Percentiles rank a stretch among this genome's conserved stretches.
phyloP scores from a whole-genome alignment of 2,113 vertebrate genomes.

The Carassius gibelio region DNA sequence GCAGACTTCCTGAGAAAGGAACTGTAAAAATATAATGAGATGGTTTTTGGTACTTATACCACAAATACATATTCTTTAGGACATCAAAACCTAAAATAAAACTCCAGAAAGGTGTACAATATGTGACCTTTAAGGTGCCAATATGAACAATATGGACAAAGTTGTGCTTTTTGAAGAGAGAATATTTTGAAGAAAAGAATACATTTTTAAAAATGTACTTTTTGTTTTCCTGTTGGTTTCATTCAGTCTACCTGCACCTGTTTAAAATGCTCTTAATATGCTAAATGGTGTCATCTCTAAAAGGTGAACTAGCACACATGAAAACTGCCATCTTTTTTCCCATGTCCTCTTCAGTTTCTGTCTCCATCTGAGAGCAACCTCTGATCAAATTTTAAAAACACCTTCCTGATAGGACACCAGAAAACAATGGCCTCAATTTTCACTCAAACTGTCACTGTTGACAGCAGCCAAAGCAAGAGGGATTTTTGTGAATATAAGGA shows the following conservation, averaged over 20 bases:
- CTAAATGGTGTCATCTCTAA: slow-evolving; percentile 63
- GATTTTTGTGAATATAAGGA: slow-evolving; percentile 61
- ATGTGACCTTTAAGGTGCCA: too few species aligned
- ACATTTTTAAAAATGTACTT: not conserved
- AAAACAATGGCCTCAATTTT: slow-evolving; percentile 48
- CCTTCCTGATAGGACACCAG: slow-evolving; percentile 34
- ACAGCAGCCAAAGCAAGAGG: slow-evolving; percentile 45
- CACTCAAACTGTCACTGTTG: slow-evolving; percentile 56
- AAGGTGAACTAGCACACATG: slow-evolving; percentile 59
- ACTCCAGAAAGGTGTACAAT: too few species aligned
- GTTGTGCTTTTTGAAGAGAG: too few species aligned
- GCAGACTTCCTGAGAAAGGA: too few species aligned
- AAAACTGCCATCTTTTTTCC: slow-evolving; percentile 34
- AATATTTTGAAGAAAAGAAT: not conserved
- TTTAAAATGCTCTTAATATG: slow-evolving; percentile 70
- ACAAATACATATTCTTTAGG: too few species aligned
- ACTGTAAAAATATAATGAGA: too few species aligned
- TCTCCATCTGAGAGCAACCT: slow-evolving; percentile 35
- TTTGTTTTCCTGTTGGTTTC: not conserved
- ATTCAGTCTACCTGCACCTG: slow-evolving; percentile 53
- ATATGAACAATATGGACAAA: too few species aligned
- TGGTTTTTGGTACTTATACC: too few species aligned
- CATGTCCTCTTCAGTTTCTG: slow-evolving; percentile 6
- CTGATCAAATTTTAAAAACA: slow-evolving; percentile 43
- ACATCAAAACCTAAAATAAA: too few species aligned